Base-by-base conservation (phyloP, 35 echinoderm and acorn worm species). In the Acanthaster planci region DNA sequence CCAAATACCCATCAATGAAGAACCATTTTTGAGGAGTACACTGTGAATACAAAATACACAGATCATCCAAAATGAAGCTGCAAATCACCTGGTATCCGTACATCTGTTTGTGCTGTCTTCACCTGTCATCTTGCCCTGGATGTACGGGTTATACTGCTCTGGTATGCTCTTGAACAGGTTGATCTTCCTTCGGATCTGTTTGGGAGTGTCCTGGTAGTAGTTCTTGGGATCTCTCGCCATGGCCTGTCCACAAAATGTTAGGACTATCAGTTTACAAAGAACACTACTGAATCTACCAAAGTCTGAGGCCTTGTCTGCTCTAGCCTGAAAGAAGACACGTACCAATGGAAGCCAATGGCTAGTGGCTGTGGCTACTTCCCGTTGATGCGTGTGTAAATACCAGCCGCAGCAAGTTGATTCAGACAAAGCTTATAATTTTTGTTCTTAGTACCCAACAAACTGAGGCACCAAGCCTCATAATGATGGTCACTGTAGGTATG, bases 201-300 rank as follows among this genome's bases (percentile, higher is more conserved):
- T 97, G 3, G 95, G 95, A 23, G 95, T 97, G 55, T 93, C 92
- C 77, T 93, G 95, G 88, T 93, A 93, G 27, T 97, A 93, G 72
- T 97, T 97, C 52, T 86, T 93, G 7, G 68, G 35, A 67, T 97
- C 95, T 51, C 76, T 86, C 27, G 95, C 95, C 95, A 97, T 97
- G 22, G 87, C 95, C 95, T 97, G 32, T 0, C 30, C 81, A 47
- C 42, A 4, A 47, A 47, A 47, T 6, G n/a, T n/a, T n/a, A 47
- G 12, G 12, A 47, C 42, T 12, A 47, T 12, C 42, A 47, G 12
- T 4, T 47, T 47, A 47, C 12, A 47, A 14, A 47, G 42, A 6
- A 47, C 42, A 47, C 42, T 12, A 6, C 42, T 47, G 4, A 47
- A 47, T 47, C 4, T 6, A 4, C 42, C 42, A 47, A 47, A 16